phyloP scores from a whole-genome alignment of 2,797 vertebrate genomes.

The Hippoglossus hippoglossus region DNA sequence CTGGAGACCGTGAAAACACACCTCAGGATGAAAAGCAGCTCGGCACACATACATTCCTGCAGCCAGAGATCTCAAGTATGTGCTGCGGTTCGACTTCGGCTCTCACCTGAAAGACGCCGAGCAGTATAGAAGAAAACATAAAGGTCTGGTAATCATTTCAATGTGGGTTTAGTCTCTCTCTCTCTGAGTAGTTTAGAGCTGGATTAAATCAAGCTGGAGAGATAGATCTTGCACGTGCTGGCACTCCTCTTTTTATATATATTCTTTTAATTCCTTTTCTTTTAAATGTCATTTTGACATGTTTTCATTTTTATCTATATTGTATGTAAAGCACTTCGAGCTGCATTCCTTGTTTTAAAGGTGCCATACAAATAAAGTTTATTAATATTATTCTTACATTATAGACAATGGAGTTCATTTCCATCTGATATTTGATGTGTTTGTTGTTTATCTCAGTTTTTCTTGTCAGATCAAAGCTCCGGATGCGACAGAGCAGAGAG shows the following conservation, averaged over 20 bases:
- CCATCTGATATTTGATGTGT: slow-evolving; percentile 20
- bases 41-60: slow-evolving; percentile 66
- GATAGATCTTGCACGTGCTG: no score
- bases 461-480: no score
- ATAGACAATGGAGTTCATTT: no score
- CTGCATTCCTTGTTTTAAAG: no score
- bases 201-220: neutral
- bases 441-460: slow-evolving; percentile 24
- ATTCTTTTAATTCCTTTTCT: no score
- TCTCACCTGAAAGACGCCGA: slow-evolving; percentile 45
- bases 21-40: slow-evolving; percentile 76
- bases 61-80: slow-evolving; percentile 73
- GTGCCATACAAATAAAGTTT: no score
- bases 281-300: no score
- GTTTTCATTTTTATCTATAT: no score
- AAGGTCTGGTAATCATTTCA: slow-evolving; percentile 51
- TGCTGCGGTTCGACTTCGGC: slow-evolving; percentile 44
- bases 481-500: no score
- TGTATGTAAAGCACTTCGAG: no score
- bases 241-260: neutral
- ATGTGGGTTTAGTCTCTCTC: slow-evolving; percentile 19
- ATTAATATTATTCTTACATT: no score
- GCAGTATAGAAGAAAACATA: slow-evolving; percentile 15
- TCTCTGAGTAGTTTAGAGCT: neutral
- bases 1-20: slow-evolving; percentile 87